Evolutionary conservation across 2,113 vertebrate genomes (phyloP).

Genomic region (Pogonocichla stellata): DNA sequence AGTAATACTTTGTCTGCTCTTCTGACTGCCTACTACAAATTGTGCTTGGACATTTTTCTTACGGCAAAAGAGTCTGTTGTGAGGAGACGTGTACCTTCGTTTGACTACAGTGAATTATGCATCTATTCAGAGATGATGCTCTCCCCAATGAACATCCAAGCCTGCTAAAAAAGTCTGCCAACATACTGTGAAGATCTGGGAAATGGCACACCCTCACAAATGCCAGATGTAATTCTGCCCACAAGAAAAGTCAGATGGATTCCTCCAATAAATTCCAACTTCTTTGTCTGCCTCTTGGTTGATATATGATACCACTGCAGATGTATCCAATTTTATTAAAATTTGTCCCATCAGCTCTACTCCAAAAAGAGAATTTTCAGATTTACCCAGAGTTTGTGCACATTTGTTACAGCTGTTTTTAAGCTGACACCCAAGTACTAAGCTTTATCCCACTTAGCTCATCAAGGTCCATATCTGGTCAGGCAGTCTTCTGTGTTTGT

Average conservation of each 20-base stretch:
- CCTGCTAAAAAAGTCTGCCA: slow-evolving; percentile 41
- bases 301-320: slow-evolving; percentile 54
- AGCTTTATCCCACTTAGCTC: not conserved
- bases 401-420: not conserved
- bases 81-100: not conserved
- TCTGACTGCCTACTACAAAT: not conserved
- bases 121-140: slow-evolving; percentile 6
- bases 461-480: not conserved
- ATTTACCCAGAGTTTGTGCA: not conserved
- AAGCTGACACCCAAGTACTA: not conserved
- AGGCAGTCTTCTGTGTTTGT: not conserved
- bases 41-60: not conserved
- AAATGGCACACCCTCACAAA: slow-evolving; percentile 65
- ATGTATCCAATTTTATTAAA: slow-evolving; percentile 64
- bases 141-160: not conserved
- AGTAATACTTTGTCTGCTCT: not conserved
- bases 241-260: slow-evolving; percentile 63
- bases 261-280: slow-evolving; percentile 61
- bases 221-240: slow-evolving; percentile 60
- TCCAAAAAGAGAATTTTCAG: slow-evolving; percentile 36
- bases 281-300: slow-evolving; percentile 52
- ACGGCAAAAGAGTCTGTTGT: not conserved
- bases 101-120: not conserved
- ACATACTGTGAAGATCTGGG: slow-evolving; percentile 49
- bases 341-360: slow-evolving; percentile 44